Percentiles rank a stretch among this genome's conserved stretches.
These are phyloP conservation scores for Uria aalge DNA, from an alignment of 2,113 vertebrate genomes.

Conservation along the genomic window DNA sequence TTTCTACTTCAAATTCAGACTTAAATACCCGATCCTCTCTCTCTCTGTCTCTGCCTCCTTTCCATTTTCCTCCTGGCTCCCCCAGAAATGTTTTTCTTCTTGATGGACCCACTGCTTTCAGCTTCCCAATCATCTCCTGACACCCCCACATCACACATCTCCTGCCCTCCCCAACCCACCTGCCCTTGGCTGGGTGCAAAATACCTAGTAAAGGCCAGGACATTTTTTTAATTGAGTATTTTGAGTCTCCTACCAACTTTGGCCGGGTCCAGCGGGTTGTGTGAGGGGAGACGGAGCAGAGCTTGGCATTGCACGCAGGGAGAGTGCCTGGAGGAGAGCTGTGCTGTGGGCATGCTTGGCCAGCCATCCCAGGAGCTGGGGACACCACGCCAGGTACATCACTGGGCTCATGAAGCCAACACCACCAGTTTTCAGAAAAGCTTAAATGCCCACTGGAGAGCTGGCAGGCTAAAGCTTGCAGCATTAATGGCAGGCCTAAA, in stretches of 20 bases:
- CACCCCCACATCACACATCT: background rate
- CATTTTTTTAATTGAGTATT: background rate
- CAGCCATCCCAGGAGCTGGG: background rate
- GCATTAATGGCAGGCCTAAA: slow-evolving; percentile 27
- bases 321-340: background rate
- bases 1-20: background rate
- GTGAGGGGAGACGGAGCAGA: background rate
- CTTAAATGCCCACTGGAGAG: background rate
- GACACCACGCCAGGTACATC: background rate
- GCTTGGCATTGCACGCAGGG: background rate
- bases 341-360: background rate
- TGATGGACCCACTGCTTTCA: background rate
- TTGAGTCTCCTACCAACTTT: background rate
- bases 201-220: background rate
- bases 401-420: background rate
- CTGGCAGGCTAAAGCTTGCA: background rate
- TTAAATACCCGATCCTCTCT: background rate
- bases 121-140: background rate
- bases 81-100: background rate
- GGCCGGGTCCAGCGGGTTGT: background rate
- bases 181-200: background rate
- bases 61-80: background rate
- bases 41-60: background rate
- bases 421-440: slow-evolving; percentile 5
- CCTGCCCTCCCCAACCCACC: background rate